These are phyloP conservation scores for Drosophila sproati DNA, from an alignment of 1,140 invertebrate genomes.

Conservation along the genomic window DNA sequence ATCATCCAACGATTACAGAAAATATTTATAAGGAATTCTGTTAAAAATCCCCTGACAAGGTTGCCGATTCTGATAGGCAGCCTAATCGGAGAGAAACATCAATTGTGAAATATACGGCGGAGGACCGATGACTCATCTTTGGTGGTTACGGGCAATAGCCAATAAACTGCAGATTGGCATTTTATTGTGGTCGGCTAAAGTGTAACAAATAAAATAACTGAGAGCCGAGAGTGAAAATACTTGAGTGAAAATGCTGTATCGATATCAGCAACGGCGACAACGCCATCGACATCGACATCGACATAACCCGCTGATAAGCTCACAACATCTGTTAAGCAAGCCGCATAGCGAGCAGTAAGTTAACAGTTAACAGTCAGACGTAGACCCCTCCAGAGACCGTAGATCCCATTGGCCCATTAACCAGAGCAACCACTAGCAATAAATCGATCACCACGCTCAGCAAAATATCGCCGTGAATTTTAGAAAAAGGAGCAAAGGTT, in stretches of 20 bases:
- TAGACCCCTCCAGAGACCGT: background rate
- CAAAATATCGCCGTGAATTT: background rate
- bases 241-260: constrained; percentile 40
- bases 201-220: constrained; percentile 34
- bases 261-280: constrained; percentile 24
- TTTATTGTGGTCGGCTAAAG: constrained; percentile 29
- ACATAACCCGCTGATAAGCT: constrained; percentile 35
- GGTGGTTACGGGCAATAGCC: background rate
- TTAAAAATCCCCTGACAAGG: constrained; percentile 4
- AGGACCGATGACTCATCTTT: constrained; percentile 21
- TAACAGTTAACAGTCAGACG: background rate
- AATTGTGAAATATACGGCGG: constrained; percentile 8
- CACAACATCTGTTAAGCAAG: constrained; percentile 43
- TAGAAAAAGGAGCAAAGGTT: too few species aligned
- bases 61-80: constrained; percentile 1
- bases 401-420: background rate
- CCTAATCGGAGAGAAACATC: constrained; percentile 22
- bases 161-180: constrained; percentile 40
- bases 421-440: constrained; percentile 4
- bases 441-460: constrained; percentile 27
- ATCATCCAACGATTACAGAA: background rate
- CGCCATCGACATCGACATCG: constrained; percentile 11
- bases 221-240: constrained; percentile 18
- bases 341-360: background rate
- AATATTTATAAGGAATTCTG: constrained; percentile 1